Evolutionary conservation across 2,888 invertebrate genomes (phyloP).

Genomic region (Blera fallax): DNA sequence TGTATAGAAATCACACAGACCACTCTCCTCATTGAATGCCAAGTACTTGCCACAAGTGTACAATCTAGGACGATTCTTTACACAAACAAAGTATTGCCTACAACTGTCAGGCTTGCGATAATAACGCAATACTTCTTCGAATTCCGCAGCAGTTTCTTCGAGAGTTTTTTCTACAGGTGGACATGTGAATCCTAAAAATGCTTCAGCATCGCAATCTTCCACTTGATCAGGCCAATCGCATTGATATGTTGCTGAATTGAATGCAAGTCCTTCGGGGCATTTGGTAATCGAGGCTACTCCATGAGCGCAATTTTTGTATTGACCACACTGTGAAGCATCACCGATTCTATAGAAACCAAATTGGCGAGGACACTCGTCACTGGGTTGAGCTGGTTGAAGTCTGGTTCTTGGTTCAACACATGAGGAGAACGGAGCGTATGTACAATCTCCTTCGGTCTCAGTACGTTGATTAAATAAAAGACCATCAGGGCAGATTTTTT

Average conservation of each 20-base stretch:
- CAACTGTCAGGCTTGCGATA: slow-evolving; percentile 86
- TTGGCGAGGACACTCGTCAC: slow-evolving; percentile 87
- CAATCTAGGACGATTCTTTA: slow-evolving; percentile 88
- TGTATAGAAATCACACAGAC: slow-evolving; percentile 85
- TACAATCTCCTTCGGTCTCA: slow-evolving; percentile 86
- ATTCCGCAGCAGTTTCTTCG: slow-evolving; percentile 77
- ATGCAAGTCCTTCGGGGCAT: slow-evolving; percentile 93
- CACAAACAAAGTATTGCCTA: slow-evolving; percentile 91
- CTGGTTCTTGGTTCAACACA: slow-evolving; percentile 87
- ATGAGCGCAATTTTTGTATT: slow-evolving; percentile 91
- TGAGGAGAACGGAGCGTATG: slow-evolving; percentile 90
- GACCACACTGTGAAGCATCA: slow-evolving; percentile 86
- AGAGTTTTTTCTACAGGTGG: slow-evolving; percentile 83
- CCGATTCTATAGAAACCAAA: slow-evolving; percentile 87
- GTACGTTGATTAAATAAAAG: slow-evolving; percentile 86
- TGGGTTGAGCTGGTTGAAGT: slow-evolving; percentile 84
- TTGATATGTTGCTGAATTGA: slow-evolving; percentile 87
- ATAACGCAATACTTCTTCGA: slow-evolving; percentile 79
- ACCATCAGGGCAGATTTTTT: slow-evolving; percentile 91
- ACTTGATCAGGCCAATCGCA: slow-evolving; percentile 96
- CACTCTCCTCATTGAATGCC: slow-evolving; percentile 89
- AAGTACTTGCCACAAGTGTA: slow-evolving; percentile 89
- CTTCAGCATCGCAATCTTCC: slow-evolving; percentile 89
- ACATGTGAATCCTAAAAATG: slow-evolving; percentile 89
- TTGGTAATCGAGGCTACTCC: slow-evolving; percentile 88